Conservation (phyloP, 1,140 invertebrate genomes). For the Neodiprion fabricii region DNA sequence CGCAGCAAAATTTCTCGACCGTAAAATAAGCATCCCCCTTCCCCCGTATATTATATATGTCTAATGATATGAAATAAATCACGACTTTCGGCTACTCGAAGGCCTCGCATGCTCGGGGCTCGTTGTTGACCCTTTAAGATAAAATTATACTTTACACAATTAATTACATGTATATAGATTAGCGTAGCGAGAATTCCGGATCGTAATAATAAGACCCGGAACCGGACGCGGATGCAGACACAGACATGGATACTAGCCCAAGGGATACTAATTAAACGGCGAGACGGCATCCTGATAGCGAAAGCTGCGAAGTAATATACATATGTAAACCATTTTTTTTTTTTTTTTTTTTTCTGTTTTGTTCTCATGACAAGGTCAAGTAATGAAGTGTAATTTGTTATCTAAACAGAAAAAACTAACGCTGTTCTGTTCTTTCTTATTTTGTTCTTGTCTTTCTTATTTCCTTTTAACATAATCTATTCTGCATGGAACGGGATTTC, state of each 20-base stretch:
- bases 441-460: too few species aligned
- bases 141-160: constrained; percentile 33
- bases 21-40: constrained; percentile 61
- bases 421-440: too few species aligned
- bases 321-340: too few species aligned
- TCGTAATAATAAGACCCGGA: constrained; percentile 7
- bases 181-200: constrained; percentile 12
- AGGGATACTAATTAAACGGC: background rate
- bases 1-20: constrained; percentile 68
- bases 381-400: too few species aligned
- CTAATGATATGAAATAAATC: constrained; percentile 6
- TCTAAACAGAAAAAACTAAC: too few species aligned
- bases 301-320: too few species aligned
- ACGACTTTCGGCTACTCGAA: constrained; percentile 26
- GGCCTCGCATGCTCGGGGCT: constrained; percentile 25
- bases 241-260: constrained; percentile 2
- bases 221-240: constrained; percentile 8
- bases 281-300: too few species aligned
- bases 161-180: constrained; percentile 36
- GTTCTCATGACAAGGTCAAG: too few species aligned
- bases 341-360: too few species aligned
- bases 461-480: too few species aligned
- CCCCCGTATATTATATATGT: background rate
- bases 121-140: constrained; percentile 35
- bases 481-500: too few species aligned